Percentiles rank a stretch among this genome's conserved stretches.
These are phyloP conservation scores for Exocentrus adspersus DNA, from an alignment of 2,888 invertebrate genomes.

Conservation along the genomic window DNA sequence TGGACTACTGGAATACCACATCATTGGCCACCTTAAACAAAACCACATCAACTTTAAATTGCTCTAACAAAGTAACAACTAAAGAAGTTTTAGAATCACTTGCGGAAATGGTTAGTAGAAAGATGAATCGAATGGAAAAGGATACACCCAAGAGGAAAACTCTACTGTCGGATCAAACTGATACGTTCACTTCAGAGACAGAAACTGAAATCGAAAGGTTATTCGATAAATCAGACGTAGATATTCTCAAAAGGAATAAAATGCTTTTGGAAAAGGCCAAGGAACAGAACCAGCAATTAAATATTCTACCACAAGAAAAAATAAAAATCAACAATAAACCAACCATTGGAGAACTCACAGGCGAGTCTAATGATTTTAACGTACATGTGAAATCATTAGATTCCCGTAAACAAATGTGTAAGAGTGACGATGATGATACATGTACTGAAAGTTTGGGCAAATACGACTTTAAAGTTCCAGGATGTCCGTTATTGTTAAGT, in stretches of 20 bases:
- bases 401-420: background rate
- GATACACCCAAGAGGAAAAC: constrained; percentile 14
- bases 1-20: constrained; percentile 17
- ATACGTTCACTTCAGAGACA: constrained; percentile 41
- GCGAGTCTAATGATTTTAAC: background rate
- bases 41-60: constrained; percentile 10
- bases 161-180: constrained; percentile 23
- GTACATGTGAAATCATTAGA: background rate
- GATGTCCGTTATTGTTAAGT: constrained; percentile 1
- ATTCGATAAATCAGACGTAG: constrained; percentile 29
- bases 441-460: background rate
- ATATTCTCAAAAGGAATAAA: constrained; percentile 42
- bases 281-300: constrained; percentile 5
- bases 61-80: constrained; percentile 16
- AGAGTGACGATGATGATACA: background rate
- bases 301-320: background rate
- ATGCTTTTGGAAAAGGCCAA: constrained; percentile 35
- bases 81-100: constrained; percentile 41
- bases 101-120: constrained; percentile 41
- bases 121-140: constrained; percentile 27
- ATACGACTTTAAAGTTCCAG: background rate
- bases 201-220: constrained; percentile 43
- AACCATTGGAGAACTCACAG: background rate
- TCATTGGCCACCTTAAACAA: background rate
- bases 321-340: background rate